These are phyloP conservation scores for Grallaria varia DNA, from an alignment of 2,113 vertebrate species.

Conservation along the genomic window DNA sequence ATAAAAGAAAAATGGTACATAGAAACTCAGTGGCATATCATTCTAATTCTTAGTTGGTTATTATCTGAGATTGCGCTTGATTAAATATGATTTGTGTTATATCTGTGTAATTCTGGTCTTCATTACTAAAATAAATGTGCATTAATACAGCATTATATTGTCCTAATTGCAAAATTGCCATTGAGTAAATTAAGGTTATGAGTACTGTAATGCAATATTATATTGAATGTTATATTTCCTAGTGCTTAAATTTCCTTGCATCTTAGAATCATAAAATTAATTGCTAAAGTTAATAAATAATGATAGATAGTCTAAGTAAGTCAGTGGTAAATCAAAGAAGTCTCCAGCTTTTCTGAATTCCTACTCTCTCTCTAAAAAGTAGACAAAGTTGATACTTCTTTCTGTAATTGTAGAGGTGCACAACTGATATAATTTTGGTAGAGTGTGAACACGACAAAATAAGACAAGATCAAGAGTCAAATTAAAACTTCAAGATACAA, in stretches of 20 bases:
- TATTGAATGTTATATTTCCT: not conserved
- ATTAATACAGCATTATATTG: constrained; percentile 23
- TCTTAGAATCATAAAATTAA: not conserved
- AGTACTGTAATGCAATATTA: not conserved
- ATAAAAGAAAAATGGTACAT: not conserved
- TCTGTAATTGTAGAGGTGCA: not conserved
- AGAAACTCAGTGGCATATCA: not conserved
- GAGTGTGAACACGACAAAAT: not conserved
- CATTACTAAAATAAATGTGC: constrained; percentile 22
- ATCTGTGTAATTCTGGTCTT: constrained; percentile 26
- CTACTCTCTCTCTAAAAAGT: not conserved
- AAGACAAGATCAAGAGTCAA: not conserved
- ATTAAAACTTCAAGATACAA: not conserved
- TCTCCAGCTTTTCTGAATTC: not conserved
- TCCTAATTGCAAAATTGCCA: constrained; percentile 23
- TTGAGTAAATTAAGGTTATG: constrained; percentile 28
- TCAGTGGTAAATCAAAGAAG: not conserved
- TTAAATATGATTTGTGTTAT: constrained; percentile 33
- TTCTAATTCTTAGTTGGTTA: constrained; percentile 8
- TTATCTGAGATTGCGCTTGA: constrained; percentile 14
- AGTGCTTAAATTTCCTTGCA: not conserved
- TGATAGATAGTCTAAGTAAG: not conserved
- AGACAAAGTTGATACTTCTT: not conserved
- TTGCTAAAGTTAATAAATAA: constrained; percentile 10
- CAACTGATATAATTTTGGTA: not conserved